phyloP scores from a whole-genome alignment of 2,888 invertebrate species.

The Priocnemis perturbator region DNA sequence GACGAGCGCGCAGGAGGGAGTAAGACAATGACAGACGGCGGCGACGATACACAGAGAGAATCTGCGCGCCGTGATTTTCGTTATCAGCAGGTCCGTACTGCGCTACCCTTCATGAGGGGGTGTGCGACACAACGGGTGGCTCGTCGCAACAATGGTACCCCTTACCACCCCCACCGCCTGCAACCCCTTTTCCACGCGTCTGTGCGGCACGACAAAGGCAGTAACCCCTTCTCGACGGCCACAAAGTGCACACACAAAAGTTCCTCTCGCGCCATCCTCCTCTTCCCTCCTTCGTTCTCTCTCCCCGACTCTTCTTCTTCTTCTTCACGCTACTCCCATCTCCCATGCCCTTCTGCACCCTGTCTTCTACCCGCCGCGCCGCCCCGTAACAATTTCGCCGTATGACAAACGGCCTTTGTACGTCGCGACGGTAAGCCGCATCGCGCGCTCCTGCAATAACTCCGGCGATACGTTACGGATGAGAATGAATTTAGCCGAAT shows the following conservation, averaged over 20 bases:
- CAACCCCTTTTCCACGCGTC: slow-evolving; percentile 29
- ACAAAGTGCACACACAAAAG: slow-evolving; percentile 48
- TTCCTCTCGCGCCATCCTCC: slow-evolving; percentile 19
- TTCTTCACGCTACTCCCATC: background rate
- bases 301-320: slow-evolving; percentile 1
- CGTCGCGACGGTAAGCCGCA: slow-evolving; percentile 11
- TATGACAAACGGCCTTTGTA: slow-evolving; percentile 45
- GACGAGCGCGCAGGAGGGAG: background rate
- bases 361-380: slow-evolving; percentile 4
- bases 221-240: slow-evolving; percentile 39
- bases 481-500: slow-evolving; percentile 21
- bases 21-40: background rate
- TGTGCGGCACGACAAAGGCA: slow-evolving; percentile 44
- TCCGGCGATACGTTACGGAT: slow-evolving; percentile 16
- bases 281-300: background rate
- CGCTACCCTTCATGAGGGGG: slow-evolving; percentile 4
- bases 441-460: slow-evolving; percentile 32
- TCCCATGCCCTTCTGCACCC: background rate
- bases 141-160: slow-evolving; percentile 42
- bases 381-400: slow-evolving; percentile 45
- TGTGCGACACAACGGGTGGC: slow-evolving; percentile 18
- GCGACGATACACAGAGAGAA: slow-evolving; percentile 12
- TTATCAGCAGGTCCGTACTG: slow-evolving; percentile 17
- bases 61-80: slow-evolving; percentile 13
- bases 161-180: slow-evolving; percentile 25